These are phyloP conservation scores for Lycaena phlaeas DNA, from an alignment of 2,888 invertebrate species.

Conservation along the genomic window DNA sequence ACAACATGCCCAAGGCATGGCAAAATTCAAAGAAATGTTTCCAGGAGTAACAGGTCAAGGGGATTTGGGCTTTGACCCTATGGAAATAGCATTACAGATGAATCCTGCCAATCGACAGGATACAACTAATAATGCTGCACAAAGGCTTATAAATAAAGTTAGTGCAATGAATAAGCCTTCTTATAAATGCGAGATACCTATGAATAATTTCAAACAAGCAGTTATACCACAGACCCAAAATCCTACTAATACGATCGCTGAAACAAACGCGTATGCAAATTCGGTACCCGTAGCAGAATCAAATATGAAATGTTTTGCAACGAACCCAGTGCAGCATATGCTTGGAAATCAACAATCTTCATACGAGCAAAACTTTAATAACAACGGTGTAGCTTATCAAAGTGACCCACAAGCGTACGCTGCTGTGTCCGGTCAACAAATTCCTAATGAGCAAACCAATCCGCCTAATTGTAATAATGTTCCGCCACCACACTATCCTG, in stretches of 20 bases:
- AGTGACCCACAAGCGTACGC: constrained; percentile 12
- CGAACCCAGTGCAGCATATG: no score
- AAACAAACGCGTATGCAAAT: no score
- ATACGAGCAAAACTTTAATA: no score
- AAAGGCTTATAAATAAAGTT: constrained; percentile 37
- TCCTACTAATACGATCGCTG: not conserved
- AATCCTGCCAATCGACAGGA: constrained; percentile 55
- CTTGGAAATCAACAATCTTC: no score
- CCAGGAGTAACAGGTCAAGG: constrained; percentile 44
- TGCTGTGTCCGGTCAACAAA: constrained; percentile 15
- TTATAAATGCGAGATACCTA: not conserved
- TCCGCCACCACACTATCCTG: no score
- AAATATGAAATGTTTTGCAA: no score
- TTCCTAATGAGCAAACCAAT: constrained; percentile 26
- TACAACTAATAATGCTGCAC: constrained; percentile 40
- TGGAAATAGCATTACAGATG: constrained; percentile 63
- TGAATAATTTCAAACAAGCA: not conserved
- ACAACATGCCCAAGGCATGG: constrained; percentile 39
- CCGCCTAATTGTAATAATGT: no score
- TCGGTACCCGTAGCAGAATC: no score
- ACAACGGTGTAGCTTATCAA: no score
- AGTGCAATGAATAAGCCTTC: not conserved
- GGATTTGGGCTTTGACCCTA: constrained; percentile 57
- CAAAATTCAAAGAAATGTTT: constrained; percentile 58
- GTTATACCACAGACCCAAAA: not conserved